Evolutionary conservation across 2,113 vertebrate species (phyloP).

Genomic region (Ivindomyrus marchei): DNA sequence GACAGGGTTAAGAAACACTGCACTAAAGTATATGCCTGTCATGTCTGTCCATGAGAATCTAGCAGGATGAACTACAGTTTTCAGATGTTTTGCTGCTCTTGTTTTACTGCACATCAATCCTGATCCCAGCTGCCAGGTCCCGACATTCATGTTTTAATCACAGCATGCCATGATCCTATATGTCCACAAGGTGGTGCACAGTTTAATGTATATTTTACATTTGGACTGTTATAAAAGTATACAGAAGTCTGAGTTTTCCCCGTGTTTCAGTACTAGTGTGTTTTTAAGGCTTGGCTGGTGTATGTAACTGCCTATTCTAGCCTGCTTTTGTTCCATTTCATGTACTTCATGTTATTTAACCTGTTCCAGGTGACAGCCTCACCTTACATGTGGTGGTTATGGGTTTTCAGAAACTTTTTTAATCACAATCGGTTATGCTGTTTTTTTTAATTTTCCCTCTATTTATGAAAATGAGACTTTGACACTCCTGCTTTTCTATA

Average conservation of each 20-base stretch:
- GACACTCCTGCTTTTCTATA: slow-evolving; percentile 21
- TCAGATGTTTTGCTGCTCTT: background rate
- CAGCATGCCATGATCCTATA: background rate
- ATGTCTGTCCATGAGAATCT: background rate
- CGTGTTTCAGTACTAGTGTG: slow-evolving; percentile 15
- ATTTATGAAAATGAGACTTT: background rate
- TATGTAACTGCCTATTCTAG: slow-evolving; percentile 14
- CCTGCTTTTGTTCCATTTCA: slow-evolving; percentile 16
- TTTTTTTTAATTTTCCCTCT: slow-evolving; percentile 17
- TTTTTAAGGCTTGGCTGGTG: slow-evolving; percentile 18
- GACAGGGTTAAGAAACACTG: background rate
- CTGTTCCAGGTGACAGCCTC: background rate
- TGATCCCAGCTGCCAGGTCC: background rate
- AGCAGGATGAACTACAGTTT: background rate
- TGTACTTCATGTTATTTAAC: background rate
- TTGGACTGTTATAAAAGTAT: slow-evolving; percentile 2
- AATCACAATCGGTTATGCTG: background rate
- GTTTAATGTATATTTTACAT: slow-evolving; percentile 16
- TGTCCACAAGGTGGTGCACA: slow-evolving; percentile 11
- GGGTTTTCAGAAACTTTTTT: background rate
- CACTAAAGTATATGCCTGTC: background rate
- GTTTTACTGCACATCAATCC: background rate
- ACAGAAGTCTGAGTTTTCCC: slow-evolving; percentile 8
- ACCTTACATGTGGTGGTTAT: slow-evolving; percentile 9
- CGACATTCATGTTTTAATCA: background rate